Conservation (phyloP, 1,140 invertebrate species). For the Listronotus bonariensis region DNA sequence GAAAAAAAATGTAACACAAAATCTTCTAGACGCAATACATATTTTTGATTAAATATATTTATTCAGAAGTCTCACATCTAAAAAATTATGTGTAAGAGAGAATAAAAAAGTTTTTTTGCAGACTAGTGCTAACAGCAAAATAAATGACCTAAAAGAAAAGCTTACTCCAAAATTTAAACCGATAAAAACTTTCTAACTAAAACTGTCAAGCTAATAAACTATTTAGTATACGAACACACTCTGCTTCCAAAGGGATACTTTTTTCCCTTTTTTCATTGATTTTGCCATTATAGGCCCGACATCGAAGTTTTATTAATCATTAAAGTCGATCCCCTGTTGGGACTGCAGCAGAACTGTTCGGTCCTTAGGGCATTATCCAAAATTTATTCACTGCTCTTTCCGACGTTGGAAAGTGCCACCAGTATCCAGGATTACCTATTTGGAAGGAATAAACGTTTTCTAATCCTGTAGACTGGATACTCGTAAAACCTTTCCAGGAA, state of each 20-base stretch:
- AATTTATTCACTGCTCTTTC: slow-evolving; percentile 27
- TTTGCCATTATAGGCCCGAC: slow-evolving; percentile 29
- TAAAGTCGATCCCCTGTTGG: slow-evolving; percentile 7
- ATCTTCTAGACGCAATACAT: too few relatives aligned
- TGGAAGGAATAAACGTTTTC: slow-evolving; percentile 12
- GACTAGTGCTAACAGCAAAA: too few relatives aligned
- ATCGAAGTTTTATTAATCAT: slow-evolving; percentile 27
- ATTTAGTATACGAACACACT: slow-evolving; percentile 3
- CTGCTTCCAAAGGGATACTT: slow-evolving; percentile 10
- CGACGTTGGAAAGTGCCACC: slow-evolving; percentile 8
- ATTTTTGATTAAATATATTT: too few relatives aligned
- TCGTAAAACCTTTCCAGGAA: slow-evolving; percentile 13
- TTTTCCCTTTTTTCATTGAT: slow-evolving; percentile 21
- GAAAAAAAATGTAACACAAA: too few relatives aligned
- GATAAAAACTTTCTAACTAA: not conserved
- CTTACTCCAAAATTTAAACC: not conserved
- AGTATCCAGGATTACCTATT: slow-evolving; percentile 18
- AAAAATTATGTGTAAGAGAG: too few relatives aligned
- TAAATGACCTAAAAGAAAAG: not conserved
- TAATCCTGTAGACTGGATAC: slow-evolving; percentile 11
- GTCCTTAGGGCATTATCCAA: slow-evolving; percentile 27
- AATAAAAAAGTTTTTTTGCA: too few relatives aligned
- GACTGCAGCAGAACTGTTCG: slow-evolving; percentile 15
- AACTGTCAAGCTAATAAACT: slow-evolving; percentile 13
- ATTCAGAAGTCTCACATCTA: too few relatives aligned